Evolutionary conservation across 2,797 vertebrate species (phyloP).

Genomic region (Staurois parvus): DNA sequence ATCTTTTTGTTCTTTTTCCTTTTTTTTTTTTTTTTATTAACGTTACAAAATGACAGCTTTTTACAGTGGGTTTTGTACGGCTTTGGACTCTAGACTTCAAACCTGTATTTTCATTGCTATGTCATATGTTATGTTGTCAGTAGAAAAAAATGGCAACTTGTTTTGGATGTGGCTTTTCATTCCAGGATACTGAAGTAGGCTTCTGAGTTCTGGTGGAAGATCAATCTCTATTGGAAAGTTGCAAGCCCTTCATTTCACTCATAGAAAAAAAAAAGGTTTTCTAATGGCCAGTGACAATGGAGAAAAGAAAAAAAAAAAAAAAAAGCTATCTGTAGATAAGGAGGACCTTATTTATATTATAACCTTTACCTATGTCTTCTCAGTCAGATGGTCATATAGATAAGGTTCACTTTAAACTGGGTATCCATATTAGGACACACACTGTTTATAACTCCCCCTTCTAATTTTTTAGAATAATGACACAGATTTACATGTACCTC

Average conservation of each 20-base stretch:
- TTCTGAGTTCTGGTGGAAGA: slow-evolving; percentile 4
- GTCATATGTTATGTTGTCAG: slow-evolving; percentile 1
- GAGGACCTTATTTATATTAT: background rate
- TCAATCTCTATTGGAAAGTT: background rate
- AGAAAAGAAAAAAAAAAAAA: background rate
- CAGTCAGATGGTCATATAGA: background rate
- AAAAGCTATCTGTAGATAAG: background rate
- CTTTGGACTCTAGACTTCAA: slow-evolving; percentile 47
- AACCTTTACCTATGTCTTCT: too few relatives aligned
- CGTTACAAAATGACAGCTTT: slow-evolving; percentile 27
- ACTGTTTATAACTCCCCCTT: background rate
- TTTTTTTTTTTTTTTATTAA: slow-evolving; percentile 48
- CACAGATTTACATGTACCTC: background rate
- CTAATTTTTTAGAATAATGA: background rate
- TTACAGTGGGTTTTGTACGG: slow-evolving; percentile 20
- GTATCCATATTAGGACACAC: background rate
- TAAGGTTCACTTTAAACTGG: background rate
- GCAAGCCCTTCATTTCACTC: slow-evolving; percentile 1
- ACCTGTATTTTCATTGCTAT: slow-evolving; percentile 24
- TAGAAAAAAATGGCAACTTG: background rate
- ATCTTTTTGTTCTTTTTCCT: slow-evolving; percentile 61
- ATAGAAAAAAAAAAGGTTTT: background rate
- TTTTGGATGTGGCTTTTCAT: slow-evolving; percentile 12
- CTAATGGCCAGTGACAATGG: slow-evolving; percentile 58
- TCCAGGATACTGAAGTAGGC: background rate